A percentile compares a stretch with the other conserved stretches of the same genome.
Conservation (phyloP, 2,797 vertebrate genomes). For the Leptoclinus maculatus region DNA sequence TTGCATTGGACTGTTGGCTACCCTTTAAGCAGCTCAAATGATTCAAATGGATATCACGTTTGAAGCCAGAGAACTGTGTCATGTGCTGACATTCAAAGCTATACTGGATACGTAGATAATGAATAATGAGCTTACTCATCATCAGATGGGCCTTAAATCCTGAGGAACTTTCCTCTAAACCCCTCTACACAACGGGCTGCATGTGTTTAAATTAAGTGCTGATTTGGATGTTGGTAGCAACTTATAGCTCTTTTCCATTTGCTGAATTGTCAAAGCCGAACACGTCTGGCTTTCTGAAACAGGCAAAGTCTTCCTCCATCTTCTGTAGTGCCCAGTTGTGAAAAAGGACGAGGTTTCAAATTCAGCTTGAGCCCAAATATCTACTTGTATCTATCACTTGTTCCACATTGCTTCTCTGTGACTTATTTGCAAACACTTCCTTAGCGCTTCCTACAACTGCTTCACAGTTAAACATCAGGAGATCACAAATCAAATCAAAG, state of each 20-base stretch:
- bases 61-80: neutral
- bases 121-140: conserved; percentile 4
- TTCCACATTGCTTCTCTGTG: neutral
- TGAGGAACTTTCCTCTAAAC: neutral
- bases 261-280: neutral
- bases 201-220: neutral
- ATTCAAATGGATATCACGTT: conserved; percentile 2
- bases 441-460: neutral
- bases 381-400: neutral
- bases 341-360: neutral
- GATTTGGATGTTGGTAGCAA: neutral
- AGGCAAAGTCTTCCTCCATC: neutral
- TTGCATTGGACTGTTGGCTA: neutral
- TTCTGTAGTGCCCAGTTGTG: neutral
- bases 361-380: neutral
- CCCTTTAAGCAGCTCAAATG: neutral
- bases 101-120: neutral
- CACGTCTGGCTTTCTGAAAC: neutral
- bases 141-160: neutral
- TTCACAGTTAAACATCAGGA: neutral
- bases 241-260: neutral
- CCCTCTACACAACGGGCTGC: neutral
- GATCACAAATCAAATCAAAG: neutral
- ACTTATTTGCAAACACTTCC: neutral
- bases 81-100: neutral